Conservation (phyloP, 2,888 invertebrate genomes). For the Cybosia mesomella region DNA sequence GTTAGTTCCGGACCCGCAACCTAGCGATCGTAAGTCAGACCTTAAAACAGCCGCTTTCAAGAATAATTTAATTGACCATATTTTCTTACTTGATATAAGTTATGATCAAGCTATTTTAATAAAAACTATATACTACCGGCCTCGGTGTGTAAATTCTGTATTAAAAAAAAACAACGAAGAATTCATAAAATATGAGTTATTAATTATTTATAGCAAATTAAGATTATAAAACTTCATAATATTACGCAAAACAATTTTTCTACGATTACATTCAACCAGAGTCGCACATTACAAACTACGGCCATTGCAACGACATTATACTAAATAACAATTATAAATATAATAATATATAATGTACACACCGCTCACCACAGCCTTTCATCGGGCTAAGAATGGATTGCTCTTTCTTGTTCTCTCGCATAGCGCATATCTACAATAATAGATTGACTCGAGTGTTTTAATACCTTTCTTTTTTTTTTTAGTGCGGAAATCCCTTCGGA, state of each 20-base stretch:
- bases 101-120: not conserved
- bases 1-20: not conserved
- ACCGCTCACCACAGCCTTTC: constrained; percentile 9
- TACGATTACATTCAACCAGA: constrained; percentile 24
- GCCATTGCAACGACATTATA: constrained; percentile 33
- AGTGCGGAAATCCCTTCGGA: too few species aligned
- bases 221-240: not conserved
- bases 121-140: not conserved
- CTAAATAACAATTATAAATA: constrained; percentile 42
- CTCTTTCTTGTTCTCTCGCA: too few species aligned
- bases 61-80: constrained; percentile 2
- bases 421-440: too few species aligned
- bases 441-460: too few species aligned
- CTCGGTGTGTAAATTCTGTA: not conserved
- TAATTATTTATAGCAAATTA: not conserved
- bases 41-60: not conserved
- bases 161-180: not conserved
- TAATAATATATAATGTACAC: constrained; percentile 23
- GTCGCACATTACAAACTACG: constrained; percentile 29
- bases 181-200: not conserved
- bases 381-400: too few species aligned
- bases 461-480: too few species aligned
- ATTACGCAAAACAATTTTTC: not conserved
- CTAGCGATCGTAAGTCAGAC: not conserved
- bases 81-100: not conserved